Percentiles rank a stretch among this genome's conserved stretches.
Conservation (phyloP, 2,113 vertebrate species). For the Pyxicephalus adspersus region DNA sequence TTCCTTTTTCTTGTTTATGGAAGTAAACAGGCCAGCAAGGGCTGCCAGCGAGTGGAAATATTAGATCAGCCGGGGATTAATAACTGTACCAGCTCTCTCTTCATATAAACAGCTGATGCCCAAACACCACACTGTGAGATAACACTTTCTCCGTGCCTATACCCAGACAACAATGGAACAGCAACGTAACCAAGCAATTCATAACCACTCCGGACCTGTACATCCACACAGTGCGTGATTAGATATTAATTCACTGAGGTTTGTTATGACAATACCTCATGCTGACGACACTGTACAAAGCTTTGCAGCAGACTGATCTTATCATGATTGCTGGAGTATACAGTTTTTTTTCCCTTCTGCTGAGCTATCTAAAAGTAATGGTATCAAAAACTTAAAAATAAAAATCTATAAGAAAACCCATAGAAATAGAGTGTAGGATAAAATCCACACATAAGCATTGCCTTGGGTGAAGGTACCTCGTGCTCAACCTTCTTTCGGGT, state of each 20-base stretch:
- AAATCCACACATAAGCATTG: too few relatives aligned
- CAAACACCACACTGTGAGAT: constrained; percentile 33
- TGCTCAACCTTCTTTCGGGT: too few relatives aligned
- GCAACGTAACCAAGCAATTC: constrained; percentile 22
- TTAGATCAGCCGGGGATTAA: constrained; percentile 49
- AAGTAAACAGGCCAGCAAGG: constrained; percentile 13
- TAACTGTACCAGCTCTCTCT: constrained; percentile 22
- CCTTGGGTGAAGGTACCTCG: not conserved
- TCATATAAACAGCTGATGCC: constrained; percentile 40
- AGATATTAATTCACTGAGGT: constrained; percentile 32
- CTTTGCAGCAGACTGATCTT: not conserved
- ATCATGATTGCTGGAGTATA: not conserved
- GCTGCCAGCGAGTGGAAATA: constrained; percentile 1
- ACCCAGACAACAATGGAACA: constrained; percentile 29
- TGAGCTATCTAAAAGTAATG: too few relatives aligned
- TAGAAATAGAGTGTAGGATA: too few relatives aligned
- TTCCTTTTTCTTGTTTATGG: not conserved
- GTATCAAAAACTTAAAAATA: too few relatives aligned
- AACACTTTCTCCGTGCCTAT: constrained; percentile 19
- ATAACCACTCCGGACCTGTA: not conserved
- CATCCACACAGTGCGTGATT: constrained; percentile 6
- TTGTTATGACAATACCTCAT: constrained; percentile 7
- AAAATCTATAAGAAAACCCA: too few relatives aligned
- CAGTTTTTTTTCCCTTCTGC: too few relatives aligned
- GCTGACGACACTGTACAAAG: not conserved